Evolutionary conservation across 2,113 vertebrate genomes (phyloP), one percentile per base, ranked within the genome.

Genomic region (Equus przewalskii): DNA sequence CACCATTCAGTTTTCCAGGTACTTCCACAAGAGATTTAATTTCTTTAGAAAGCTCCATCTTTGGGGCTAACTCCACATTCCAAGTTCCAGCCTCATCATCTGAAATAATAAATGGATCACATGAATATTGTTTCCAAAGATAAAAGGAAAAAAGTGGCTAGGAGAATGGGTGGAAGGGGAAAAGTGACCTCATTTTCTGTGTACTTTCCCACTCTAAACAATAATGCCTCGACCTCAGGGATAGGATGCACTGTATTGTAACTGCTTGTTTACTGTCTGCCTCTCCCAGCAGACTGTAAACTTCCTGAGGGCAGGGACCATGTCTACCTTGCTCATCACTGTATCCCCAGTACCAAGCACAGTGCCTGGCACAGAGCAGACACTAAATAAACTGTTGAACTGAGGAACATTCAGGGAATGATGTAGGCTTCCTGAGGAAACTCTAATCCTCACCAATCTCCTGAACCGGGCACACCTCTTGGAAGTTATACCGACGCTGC

Each of bases 101-200:
- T 97, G 93, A 88, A 96, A 97, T 28, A 79, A 73, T 33, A 96
- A 75, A 60, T 14, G 49, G 19, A 70, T 24, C 14, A n/a, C 4
- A 51, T 6, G 64, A 70, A 84, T 64, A 56, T 62, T 33, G 36
- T 87, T 90, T 60, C 28, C 36, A 94, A 82, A 70, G 54, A 54
- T 33, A 72, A 46, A 73, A 44, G 33, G 44, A 72, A 79, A 85
- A 90, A 58, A 58, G 18, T 44, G 11, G 30, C 44, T 21, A n/a
- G 16, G 46, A 73, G 26, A 80, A 10, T 28, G 30, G 28, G 36
- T 15, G 9, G 44, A 89, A 92, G 21, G 54, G 26, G 46, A 51
- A 19, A 73, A 87, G 49, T 24, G 64, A 60, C 7, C 28, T 36
- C 5, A 3, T 56, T 76, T 86, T 70, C 26, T 64, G 36, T 73